phyloP scores from a whole-genome alignment of 2,797 vertebrate species.

The Phalanger gymnotis region DNA sequence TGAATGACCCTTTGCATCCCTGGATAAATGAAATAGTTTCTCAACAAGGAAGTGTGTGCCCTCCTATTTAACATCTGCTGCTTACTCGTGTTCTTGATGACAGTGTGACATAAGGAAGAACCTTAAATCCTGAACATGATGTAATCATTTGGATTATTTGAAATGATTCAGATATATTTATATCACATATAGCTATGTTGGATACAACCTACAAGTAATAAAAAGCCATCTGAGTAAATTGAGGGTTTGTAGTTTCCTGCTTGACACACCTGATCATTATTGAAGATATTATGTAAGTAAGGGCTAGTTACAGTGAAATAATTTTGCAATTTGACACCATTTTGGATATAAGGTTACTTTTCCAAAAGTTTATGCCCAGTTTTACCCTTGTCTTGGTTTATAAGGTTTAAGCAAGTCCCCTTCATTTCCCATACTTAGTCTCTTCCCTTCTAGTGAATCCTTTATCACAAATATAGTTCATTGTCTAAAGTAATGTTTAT shows the following conservation, averaged over 20 bases:
- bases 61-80: not conserved
- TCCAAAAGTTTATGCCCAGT: not conserved
- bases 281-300: not conserved
- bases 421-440: not conserved
- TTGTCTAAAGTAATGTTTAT: not conserved
- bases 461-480: not conserved
- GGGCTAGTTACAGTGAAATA: not conserved
- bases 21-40: not conserved
- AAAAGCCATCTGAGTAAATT: conserved; percentile 29
- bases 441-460: not conserved
- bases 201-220: conserved; percentile 24
- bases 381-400: not conserved
- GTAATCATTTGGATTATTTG: not conserved
- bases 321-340: not conserved
- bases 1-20: not conserved
- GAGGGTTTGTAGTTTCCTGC: not conserved
- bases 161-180: not conserved
- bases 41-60: not conserved
- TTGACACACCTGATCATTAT: not conserved
- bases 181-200: not conserved
- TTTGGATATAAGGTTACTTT: not conserved
- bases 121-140: not conserved
- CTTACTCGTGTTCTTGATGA: not conserved
- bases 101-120: not conserved
- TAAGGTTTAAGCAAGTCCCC: not conserved